Evolutionary conservation across 2,888 invertebrate genomes (phyloP).

Genomic region (Cosmia trapezina): DNA sequence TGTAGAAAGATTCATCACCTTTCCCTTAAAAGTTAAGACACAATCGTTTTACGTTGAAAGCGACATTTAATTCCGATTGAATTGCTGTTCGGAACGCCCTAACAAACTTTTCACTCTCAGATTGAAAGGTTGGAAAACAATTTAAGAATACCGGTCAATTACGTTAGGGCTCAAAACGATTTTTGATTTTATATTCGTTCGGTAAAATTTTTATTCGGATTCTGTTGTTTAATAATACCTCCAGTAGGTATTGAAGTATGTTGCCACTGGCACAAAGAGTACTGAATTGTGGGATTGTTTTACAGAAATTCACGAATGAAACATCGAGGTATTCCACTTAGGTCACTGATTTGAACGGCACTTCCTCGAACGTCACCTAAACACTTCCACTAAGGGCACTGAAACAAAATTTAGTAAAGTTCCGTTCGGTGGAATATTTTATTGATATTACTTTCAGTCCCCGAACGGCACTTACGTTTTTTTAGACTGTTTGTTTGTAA

Average conservation of each 20-base stretch:
- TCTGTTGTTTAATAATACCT: not conserved
- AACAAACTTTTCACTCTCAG: slow-evolving; percentile 3
- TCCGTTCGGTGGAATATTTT: too few species aligned
- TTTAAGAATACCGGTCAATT: slow-evolving; percentile 2
- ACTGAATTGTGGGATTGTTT: not conserved
- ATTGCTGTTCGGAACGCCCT: slow-evolving; percentile 6
- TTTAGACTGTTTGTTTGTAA: too few species aligned
- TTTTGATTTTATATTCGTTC: not conserved
- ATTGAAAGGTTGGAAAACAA: slow-evolving; percentile 24
- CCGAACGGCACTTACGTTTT: too few species aligned
- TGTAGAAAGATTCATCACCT: not conserved
- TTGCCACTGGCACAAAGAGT: too few species aligned
- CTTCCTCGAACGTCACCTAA: too few species aligned
- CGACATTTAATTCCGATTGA: slow-evolving; percentile 23
- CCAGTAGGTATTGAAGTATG: not conserved
- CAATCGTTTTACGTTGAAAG: not conserved
- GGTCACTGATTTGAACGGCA: too few species aligned
- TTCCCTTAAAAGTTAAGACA: not conserved
- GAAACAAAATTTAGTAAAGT: too few species aligned
- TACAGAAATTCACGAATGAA: not conserved
- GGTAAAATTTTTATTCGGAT: not conserved
- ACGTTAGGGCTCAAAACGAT: too few species aligned
- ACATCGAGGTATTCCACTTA: too few species aligned
- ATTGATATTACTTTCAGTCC: too few species aligned
- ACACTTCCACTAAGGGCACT: too few species aligned